Base-by-base conservation (phyloP, 2,888 invertebrate species). In the Sarcophaga subvicina region DNA sequence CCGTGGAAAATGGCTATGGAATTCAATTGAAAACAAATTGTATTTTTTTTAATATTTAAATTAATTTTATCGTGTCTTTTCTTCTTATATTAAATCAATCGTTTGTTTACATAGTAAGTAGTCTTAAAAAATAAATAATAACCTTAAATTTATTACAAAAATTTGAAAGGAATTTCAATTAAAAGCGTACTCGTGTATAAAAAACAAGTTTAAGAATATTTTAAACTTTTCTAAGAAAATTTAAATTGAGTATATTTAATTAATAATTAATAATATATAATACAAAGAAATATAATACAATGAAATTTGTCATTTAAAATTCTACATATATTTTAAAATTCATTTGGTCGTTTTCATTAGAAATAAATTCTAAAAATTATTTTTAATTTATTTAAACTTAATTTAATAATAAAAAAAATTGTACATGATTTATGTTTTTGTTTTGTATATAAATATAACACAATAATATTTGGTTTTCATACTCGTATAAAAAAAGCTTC, bases 151-250 rank as follows among this genome's bases (percentile, higher is more conserved):
- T 62, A 37, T 37, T 37, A 37, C 2, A 37, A 37, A 37, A 8
- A 37, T 37, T 37, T 37, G 8, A 22, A 62, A 62, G 62, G 20
- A 62, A 62, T 17, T 62, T 62, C 10, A 8, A 62, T n/a, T 62
- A 22, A 20, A 62, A 62, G n/a, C 62, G 14, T 80, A 77, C 69
- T 87, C 84, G 87, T 84, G 87, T 84, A 87, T 79, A 81, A 76
- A 82, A 79, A n/a, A 64, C 66, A 78, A 73, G 63, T 63, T 59
- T 71, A 80, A 62, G 71, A 49, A 71, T 80, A 73, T 59, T 78
- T 81, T 78, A 78, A 72, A 79, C 59, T 69, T 70, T 60, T 5
- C 64, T 69, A 82, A 70, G 60, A 79, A 72, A 60, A 17, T 78
- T 11, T 66, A 83, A 76, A 45, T 66, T 84, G 47, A 79, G 62